Evolutionary conservation across 2,888 invertebrate genomes (phyloP).

Genomic region (Cantharis flavilabris): DNA sequence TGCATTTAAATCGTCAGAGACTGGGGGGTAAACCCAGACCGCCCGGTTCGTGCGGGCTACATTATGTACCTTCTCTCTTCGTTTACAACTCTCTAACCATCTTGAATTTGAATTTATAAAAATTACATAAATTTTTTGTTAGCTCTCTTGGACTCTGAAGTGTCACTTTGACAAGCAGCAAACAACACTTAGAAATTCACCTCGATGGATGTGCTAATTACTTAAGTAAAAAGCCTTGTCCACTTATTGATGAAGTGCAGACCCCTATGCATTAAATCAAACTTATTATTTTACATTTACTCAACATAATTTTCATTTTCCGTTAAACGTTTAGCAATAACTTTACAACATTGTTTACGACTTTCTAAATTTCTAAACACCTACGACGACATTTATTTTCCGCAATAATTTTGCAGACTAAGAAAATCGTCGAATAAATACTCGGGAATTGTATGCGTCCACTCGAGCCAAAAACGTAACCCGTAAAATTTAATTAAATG

Average conservation of each 20-base stretch:
- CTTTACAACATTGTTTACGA: neutral
- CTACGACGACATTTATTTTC: neutral
- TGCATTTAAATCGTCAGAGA: neutral
- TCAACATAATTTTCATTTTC: neutral
- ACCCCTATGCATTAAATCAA: neutral
- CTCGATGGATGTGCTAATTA: neutral
- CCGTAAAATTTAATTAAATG: neutral
- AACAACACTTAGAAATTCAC: neutral
- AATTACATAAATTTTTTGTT: no score
- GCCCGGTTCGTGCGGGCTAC: neutral
- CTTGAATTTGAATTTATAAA: no score
- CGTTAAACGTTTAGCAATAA: neutral
- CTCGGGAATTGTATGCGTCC: neutral
- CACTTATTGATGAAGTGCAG: neutral
- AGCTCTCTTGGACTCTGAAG: neutral
- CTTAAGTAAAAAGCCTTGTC: neutral
- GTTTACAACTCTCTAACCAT: no score
- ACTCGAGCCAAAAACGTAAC: neutral
- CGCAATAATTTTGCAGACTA: neutral
- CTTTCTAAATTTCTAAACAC: slow-evolving; percentile 4
- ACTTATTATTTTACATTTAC: neutral
- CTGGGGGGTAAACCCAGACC: neutral
- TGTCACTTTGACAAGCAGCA: neutral
- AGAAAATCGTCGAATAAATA: neutral
- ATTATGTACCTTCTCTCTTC: neutral